Evolutionary conservation across 2,113 vertebrate species (phyloP).

Genomic region (Pygoscelis antarcticus): DNA sequence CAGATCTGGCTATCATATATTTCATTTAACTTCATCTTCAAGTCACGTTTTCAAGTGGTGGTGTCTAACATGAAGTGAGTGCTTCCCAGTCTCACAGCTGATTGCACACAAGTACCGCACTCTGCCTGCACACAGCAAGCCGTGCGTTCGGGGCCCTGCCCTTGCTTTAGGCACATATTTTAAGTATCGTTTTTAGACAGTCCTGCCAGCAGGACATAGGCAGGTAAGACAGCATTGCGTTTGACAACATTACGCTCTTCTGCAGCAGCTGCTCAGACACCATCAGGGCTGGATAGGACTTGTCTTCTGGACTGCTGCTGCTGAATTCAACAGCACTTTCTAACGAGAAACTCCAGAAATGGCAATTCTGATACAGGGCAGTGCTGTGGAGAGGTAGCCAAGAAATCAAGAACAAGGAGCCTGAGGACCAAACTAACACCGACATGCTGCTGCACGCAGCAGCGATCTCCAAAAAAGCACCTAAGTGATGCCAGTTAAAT

Average conservation of each 20-base stretch:
- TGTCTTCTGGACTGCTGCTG: neutral
- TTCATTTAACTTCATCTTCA: neutral
- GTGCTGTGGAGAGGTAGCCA: neutral
- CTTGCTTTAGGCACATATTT: neutral
- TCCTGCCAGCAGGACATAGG: neutral
- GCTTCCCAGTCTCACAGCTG: neutral
- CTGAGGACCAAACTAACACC: neutral
- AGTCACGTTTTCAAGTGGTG: neutral
- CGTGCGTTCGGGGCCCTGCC: neutral
- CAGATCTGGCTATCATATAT: neutral
- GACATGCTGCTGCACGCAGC: accelerated
- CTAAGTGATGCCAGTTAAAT: neutral
- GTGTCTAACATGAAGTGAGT: accelerated
- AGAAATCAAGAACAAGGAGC: neutral
- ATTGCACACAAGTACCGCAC: accelerated
- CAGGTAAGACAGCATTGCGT: neutral
- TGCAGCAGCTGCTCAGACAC: neutral
- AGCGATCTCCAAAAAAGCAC: neutral
- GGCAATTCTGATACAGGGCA: neutral
- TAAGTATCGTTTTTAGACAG: neutral
- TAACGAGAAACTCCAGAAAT: neutral
- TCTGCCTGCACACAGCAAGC: accelerated
- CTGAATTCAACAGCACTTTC: neutral
- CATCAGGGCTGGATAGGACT: neutral
- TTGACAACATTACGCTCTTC: neutral